phyloP scores from a whole-genome alignment of 2,888 invertebrate genomes.

The Rhogogaster chlorosoma region DNA sequence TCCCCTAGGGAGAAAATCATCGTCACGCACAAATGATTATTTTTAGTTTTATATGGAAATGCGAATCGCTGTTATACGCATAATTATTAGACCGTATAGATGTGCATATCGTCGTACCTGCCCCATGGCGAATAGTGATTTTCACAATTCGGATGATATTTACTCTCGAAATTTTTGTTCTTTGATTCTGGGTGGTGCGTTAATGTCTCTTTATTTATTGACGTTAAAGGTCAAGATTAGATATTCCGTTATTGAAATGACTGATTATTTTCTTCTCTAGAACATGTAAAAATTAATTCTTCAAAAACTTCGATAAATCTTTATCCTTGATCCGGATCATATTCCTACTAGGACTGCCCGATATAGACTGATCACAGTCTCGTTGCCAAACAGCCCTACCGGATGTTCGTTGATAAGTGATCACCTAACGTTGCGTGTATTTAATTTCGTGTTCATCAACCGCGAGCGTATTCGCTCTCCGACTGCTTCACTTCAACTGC shows the following conservation, averaged over 20 bases:
- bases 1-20: slow-evolving; percentile 58
- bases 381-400: slow-evolving; percentile 28
- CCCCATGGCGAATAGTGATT: slow-evolving; percentile 1
- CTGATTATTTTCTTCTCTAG: neutral
- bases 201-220: neutral
- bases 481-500: slow-evolving; percentile 9
- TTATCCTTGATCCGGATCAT: neutral
- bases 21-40: neutral
- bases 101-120: neutral
- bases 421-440: slow-evolving; percentile 41
- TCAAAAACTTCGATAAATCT: neutral
- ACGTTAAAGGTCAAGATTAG: neutral
- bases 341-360: slow-evolving; percentile 11
- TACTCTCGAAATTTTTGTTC: neutral
- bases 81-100: neutral
- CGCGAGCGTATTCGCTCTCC: slow-evolving; percentile 28
- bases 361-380: slow-evolving; percentile 26
- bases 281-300: neutral
- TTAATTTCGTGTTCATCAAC: slow-evolving; percentile 40
- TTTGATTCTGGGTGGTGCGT: neutral
- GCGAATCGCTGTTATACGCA: neutral
- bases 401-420: slow-evolving; percentile 38
- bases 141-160: neutral
- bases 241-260: neutral
- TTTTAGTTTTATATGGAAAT: neutral